Evolutionary conservation across 1,140 invertebrate genomes (phyloP).

Genomic region (Vollenhovia emeryi): DNA sequence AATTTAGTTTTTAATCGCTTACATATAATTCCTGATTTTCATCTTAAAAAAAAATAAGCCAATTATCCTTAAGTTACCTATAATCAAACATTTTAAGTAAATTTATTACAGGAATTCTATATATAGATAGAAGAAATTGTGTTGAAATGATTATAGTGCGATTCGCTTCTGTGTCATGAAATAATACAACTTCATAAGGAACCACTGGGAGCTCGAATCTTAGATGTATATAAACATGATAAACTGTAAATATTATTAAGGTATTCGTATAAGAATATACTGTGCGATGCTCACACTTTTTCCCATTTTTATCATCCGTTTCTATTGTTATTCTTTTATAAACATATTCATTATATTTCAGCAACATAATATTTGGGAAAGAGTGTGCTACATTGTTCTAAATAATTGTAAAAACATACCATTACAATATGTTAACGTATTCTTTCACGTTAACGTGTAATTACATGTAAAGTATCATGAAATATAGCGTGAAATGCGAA

Average conservation of each 20-base stretch:
- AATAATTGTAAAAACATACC: slow-evolving; percentile 51
- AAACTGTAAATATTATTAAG: slow-evolving; percentile 69
- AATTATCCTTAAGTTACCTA: slow-evolving; percentile 17
- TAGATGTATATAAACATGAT: slow-evolving; percentile 42
- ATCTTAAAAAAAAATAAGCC: background rate
- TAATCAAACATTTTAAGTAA: slow-evolving; percentile 12
- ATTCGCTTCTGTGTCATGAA: slow-evolving; percentile 44
- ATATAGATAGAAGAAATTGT: background rate
- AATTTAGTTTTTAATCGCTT: slow-evolving; percentile 18
- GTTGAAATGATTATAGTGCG: slow-evolving; percentile 12
- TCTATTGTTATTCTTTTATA: slow-evolving; percentile 62
- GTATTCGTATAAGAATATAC: slow-evolving; percentile 47
- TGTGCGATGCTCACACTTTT: slow-evolving; percentile 35
- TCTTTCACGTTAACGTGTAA: slow-evolving; percentile 43
- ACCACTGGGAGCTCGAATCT: slow-evolving; percentile 63
- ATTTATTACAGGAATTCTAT: slow-evolving; percentile 38
- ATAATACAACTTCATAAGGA: slow-evolving; percentile 62
- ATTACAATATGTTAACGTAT: slow-evolving; percentile 35
- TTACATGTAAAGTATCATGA: slow-evolving; percentile 60
- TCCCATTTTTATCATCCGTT: slow-evolving; percentile 49
- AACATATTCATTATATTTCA: background rate
- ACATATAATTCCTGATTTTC: background rate
- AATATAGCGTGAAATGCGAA: slow-evolving; percentile 38
- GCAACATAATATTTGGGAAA: slow-evolving; percentile 56
- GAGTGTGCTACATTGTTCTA: slow-evolving; percentile 36